Base-by-base conservation (phyloP, 2,113 vertebrate genomes). In the Oncorhynchus tshawytscha region DNA sequence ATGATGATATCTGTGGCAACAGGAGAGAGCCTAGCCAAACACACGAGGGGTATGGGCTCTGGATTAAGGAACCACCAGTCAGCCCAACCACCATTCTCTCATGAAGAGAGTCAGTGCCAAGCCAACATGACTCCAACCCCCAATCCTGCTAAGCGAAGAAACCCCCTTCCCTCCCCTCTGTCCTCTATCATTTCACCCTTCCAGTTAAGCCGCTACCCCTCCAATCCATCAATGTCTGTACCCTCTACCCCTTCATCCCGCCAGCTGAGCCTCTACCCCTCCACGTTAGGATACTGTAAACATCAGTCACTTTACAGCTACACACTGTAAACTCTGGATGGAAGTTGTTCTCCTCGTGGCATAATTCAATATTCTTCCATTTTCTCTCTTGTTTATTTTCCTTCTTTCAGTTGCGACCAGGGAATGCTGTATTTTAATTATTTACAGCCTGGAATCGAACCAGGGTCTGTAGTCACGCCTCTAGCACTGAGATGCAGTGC, bases 41-140 rank as follows among this genome's bases (percentile, higher is more conserved):
- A 6, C 31, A 34, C 31, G 5, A 34, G 31, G 31, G 31, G 31
- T 34, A 34, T 34, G 31, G 31, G 31, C 31, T 34, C 31, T 34
- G 31, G 31, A 34, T 34, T 34, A 34, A 34, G 31, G 31, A 34
- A 34, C 5, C 31, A 34, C 31, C 31, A 34, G 31, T 34, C 31
- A 34, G 31, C 31, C 31, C 31, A 34, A 34, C 31, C 31, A 34
- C 5, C 31, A 34, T 5, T 34, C 31, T 34, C 31, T 34, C 31
- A 34, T 87, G 85, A 90, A 85, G 83, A 79, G 70, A 76, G 73
- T 24, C 73, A 67, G 73, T 87, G 87, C 90, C 86, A 91, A 86
- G 79, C 84, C 87, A 81, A 81, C 88, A 86, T 74, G 81, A 87
- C 82, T 86, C 85, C 82, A 81, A 81, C 74, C 81, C 85, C 82